Base-by-base conservation (phyloP, 2,888 invertebrate genomes). In the Dorcus hopei region DNA sequence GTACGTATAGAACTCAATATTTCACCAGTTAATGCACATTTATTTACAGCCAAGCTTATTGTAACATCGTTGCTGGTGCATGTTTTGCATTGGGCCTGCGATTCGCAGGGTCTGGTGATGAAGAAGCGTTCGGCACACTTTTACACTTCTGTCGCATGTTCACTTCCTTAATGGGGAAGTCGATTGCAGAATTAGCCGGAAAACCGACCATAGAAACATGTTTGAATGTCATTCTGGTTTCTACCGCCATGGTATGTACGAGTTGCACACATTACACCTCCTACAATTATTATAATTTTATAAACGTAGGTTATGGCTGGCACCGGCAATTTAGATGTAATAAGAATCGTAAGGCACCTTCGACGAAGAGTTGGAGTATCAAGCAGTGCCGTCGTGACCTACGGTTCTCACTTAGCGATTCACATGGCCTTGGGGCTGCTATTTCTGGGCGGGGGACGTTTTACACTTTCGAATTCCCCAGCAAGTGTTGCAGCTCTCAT, bases 31-130 rank as follows among this genome's bases (percentile, higher is more conserved):
- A 40, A 42, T 52, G 50, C 55, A 38, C 2, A 51, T 54, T 47
- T 49, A 49, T 61, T 77, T 81, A 41, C 72, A 93, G 93, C 70
- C 97, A 97, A 83, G 96, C 96, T 0, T 98, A 95, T 80, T 95
- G 97, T 79, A 97, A 97, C 78, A 94, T 97, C 63, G 85, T 96
- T 59, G 91, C 95, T 0, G 99, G 98, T 14, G 95, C 94, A 1
- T 95, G 96, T 68, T 91, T 98, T 82, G 93, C 94, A 6, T 79
- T 99, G 68, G 97, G 96, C 0, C 81, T 99, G 3, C 90, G 93
- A 64, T 98, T 90, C 81, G 97, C 98, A 0, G 97, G 98, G 40
- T 91, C 96, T 0, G 93, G 92, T 9, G 87, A 93, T 76, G 81
- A 83, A 54, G 85, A 87, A 54, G 97, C 96, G 0, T 90, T 90